Evolutionary conservation across 2,113 vertebrate genomes (phyloP).

Genomic region (Erythrolamprus reginae): DNA sequence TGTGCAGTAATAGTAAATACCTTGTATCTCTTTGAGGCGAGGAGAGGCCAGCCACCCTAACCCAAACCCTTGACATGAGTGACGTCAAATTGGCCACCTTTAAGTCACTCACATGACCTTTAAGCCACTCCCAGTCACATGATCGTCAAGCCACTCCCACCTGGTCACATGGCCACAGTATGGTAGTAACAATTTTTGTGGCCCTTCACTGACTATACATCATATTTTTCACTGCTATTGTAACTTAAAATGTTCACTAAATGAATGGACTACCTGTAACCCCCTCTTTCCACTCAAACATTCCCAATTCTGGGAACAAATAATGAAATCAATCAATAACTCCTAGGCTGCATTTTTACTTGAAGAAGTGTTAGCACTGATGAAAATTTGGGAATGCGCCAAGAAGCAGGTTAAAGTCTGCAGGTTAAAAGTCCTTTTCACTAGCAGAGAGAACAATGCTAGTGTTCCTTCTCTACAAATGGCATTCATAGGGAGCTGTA

Average conservation of each 20-base stretch:
- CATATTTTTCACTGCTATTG: neutral
- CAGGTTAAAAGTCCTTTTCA: slow-evolving; percentile 36
- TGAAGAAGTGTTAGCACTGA: slow-evolving; percentile 33
- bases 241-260: neutral
- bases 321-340: neutral
- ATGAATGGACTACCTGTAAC: neutral
- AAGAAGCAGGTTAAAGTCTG: slow-evolving; percentile 40
- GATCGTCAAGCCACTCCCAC: too few species aligned
- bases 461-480: slow-evolving; percentile 43
- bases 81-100: too few species aligned
- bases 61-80: too few species aligned
- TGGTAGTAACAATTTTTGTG: too few species aligned
- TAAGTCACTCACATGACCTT: too few species aligned
- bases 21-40: too few species aligned
- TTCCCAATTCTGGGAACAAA: slow-evolving; percentile 25
- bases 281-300: neutral
- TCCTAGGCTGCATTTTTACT: neutral
- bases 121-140: too few species aligned
- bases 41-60: too few species aligned
- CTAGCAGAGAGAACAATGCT: slow-evolving; percentile 50
- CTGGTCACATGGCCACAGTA: too few species aligned
- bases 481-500: slow-evolving; percentile 22
- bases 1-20: too few species aligned
- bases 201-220: too few species aligned
- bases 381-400: slow-evolving; percentile 45